These are phyloP conservation scores for Dryobotodes eremita DNA, from an alignment of 2,888 invertebrate species.

Conservation along the genomic window DNA sequence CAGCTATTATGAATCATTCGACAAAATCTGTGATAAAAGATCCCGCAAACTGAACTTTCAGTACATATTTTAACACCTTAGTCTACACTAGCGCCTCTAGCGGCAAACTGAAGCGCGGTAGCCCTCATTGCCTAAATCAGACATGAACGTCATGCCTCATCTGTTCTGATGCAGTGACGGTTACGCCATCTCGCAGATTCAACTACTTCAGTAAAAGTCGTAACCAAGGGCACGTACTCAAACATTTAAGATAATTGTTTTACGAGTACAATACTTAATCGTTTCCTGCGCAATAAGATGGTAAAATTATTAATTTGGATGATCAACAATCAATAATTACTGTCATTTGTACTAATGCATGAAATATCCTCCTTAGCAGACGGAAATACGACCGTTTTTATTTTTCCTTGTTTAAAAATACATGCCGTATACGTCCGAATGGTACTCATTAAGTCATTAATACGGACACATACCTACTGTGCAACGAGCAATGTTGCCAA, in stretches of 20 bases:
- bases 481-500: neutral
- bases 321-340: conserved; percentile 40
- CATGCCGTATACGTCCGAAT: too few species aligned
- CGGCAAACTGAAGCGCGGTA: too few species aligned
- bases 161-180: conserved; percentile 4
- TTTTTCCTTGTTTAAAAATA: conserved; percentile 32
- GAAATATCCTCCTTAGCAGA: neutral
- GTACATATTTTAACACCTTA: too few species aligned
- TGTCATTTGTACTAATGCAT: neutral
- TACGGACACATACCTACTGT: neutral
- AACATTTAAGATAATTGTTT: conserved; percentile 53
- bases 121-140: neutral
- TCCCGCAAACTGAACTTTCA: too few species aligned
- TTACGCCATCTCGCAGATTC: neutral
- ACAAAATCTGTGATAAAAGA: too few species aligned
- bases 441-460: neutral
- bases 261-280: conserved; percentile 48
- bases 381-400: neutral
- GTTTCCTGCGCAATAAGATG: conserved; percentile 49
- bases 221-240: conserved; percentile 29
- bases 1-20: too few species aligned
- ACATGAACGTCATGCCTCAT: neutral
- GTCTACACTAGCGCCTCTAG: too few species aligned
- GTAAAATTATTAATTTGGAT: conserved; percentile 39
- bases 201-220: conserved; percentile 16